phyloP scores from a whole-genome alignment of 1,140 invertebrate species.

The Saccostrea echinata region DNA sequence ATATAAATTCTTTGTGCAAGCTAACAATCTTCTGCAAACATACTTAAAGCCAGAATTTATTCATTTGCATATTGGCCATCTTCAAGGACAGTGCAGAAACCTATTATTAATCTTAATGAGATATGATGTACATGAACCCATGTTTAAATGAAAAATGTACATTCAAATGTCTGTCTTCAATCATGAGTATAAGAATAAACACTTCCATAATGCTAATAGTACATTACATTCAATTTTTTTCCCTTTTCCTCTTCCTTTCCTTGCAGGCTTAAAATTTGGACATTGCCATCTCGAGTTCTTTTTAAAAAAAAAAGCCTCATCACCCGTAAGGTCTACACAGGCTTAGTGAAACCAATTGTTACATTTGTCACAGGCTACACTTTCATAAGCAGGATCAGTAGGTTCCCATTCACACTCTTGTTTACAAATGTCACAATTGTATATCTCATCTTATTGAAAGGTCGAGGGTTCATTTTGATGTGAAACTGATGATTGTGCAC shows the following conservation, averaged over 20 bases:
- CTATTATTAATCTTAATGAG: not conserved
- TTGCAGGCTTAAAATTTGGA: constrained; percentile 23
- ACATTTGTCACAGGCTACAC: constrained; percentile 50
- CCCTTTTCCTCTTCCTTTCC: constrained; percentile 30
- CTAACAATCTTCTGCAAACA: constrained; percentile 9
- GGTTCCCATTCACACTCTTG: constrained; percentile 40
- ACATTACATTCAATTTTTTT: constrained; percentile 16
- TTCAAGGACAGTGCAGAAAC: constrained; percentile 42
- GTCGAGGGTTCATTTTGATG: not conserved
- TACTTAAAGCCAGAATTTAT: not conserved
- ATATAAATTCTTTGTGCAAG: constrained; percentile 7
- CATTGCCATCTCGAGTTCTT: constrained; percentile 44
- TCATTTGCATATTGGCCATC: not conserved
- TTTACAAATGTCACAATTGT: constrained; percentile 37
- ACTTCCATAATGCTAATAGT: not conserved
- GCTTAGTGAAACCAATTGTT: constrained; percentile 50
- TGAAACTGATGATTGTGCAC: no score
- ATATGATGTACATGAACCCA: no score
- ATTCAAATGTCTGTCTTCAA: no score
- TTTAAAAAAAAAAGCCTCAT: constrained; percentile 38
- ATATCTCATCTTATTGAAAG: not conserved
- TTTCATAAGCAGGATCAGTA: not conserved
- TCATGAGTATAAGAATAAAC: constrained; percentile 8
- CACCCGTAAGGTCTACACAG: constrained; percentile 46
- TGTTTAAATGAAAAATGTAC: no score